Evolutionary conservation across 2,888 invertebrate species (phyloP).

Genomic region (Clivina fossor): DNA sequence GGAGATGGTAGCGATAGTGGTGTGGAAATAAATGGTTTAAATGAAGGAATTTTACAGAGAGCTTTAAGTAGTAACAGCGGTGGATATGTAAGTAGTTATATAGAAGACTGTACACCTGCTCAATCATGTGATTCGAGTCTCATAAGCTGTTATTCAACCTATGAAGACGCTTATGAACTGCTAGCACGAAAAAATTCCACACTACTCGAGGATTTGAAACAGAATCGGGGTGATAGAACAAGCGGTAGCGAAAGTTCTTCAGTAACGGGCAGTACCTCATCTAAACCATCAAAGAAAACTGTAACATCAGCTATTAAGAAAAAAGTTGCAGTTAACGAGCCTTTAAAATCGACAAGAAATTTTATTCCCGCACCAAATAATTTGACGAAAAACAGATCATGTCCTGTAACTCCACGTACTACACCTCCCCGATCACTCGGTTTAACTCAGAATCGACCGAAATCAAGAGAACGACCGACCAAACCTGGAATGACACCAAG

Average conservation of each 20-base stretch:
- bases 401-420: background rate
- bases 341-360: slow-evolving; percentile 48
- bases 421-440: slow-evolving; percentile 18
- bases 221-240: slow-evolving; percentile 65
- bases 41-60: background rate
- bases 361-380: slow-evolving; percentile 32
- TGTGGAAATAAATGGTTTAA: slow-evolving; percentile 67
- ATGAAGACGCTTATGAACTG: slow-evolving; percentile 61
- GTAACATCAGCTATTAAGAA: slow-evolving; percentile 56
- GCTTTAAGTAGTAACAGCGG: slow-evolving; percentile 53
- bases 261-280: slow-evolving; percentile 55
- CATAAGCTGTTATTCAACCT: slow-evolving; percentile 73
- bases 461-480: slow-evolving; percentile 10
- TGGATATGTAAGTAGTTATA: slow-evolving; percentile 66
- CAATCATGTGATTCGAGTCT: slow-evolving; percentile 70
- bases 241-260: slow-evolving; percentile 75
- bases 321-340: slow-evolving; percentile 62
- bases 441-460: slow-evolving; percentile 23
- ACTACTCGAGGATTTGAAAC: slow-evolving; percentile 49
- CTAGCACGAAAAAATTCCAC: slow-evolving; percentile 52
- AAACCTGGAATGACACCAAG: slow-evolving; percentile 14
- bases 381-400: slow-evolving; percentile 3
- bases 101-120: slow-evolving; percentile 58
- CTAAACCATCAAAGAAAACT: slow-evolving; percentile 54
- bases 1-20: slow-evolving; percentile 79